phyloP scores from a whole-genome alignment of 2,888 invertebrate species.

The Carcina quercana region DNA sequence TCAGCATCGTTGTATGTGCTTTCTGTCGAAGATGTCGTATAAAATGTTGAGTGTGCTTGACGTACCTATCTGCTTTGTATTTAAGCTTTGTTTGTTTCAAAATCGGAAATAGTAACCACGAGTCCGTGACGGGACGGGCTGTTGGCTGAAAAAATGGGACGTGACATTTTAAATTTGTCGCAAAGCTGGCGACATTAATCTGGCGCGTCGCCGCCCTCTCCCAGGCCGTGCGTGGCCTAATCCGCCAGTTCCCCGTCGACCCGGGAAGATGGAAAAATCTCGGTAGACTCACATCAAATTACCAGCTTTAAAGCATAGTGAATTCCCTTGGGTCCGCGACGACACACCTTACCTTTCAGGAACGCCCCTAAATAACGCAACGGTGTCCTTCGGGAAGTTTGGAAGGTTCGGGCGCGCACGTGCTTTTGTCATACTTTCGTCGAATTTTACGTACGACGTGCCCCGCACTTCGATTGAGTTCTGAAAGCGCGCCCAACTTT shows the following conservation, averaged over 20 bases:
- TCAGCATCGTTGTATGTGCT: conserved; percentile 8
- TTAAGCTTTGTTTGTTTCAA: no score
- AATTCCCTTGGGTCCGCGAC: conserved; percentile 57
- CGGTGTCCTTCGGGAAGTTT: conserved; percentile 67
- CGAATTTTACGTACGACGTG: conserved; percentile 67
- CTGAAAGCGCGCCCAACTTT: conserved; percentile 47
- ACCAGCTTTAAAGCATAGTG: conserved; percentile 68
- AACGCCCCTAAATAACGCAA: conserved; percentile 61
- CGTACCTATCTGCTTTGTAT: neutral
- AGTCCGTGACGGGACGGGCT: conserved; percentile 43
- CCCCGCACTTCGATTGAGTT: conserved; percentile 61
- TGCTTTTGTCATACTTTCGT: conserved; percentile 69
- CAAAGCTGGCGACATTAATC: conserved; percentile 69
- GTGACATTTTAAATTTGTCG: conserved; percentile 70
- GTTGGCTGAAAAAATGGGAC: conserved; percentile 66
- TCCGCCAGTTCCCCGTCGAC: conserved; percentile 62
- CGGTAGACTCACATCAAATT: conserved; percentile 71
- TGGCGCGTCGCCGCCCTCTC: conserved; percentile 65
- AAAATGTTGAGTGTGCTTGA: no score
- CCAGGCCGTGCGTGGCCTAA: conserved; percentile 62
- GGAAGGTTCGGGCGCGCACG: conserved; percentile 59
- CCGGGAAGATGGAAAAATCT: conserved; percentile 69
- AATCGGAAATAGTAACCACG: conserved; percentile 46
- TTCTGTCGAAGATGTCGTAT: no score
- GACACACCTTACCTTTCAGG: conserved; percentile 70